Evolutionary conservation across 1,140 invertebrate species (phyloP), one percentile per base, ranked within the genome.

Genomic region (Hyposmocoma kahamanoa): DNA sequence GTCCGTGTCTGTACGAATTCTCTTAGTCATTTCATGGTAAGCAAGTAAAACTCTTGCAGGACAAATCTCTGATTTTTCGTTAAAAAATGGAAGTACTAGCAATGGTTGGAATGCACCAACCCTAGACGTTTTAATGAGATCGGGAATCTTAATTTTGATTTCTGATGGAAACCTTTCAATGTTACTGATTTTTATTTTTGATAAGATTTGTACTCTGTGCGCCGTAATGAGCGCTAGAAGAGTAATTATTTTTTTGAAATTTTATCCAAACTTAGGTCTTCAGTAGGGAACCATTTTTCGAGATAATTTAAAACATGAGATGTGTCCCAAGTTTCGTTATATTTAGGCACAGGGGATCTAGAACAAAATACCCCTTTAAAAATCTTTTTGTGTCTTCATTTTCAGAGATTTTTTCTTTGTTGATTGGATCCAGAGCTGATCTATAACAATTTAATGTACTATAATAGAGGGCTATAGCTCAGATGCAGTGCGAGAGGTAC

Each of bases 321-420:
- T 11, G 50, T 48, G 20, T 62, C 59, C 62, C 62, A 62, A 11
- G 56, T 62, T 3, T 18, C 13, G 28, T 56, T 47, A 44, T 65
- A 65, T 21, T 44, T 54, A 15, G 49, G 45, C 15, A 34, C 36
- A 0, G 47, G 9, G 8, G 59, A 48, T 13, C 62, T 30, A 21
- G 21, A 2, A 22, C 56, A 53, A 11, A 22, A 47, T 18, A 59
- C 30, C 4, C 59, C 52, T 53, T 62, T 62, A 36, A 47, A 41
- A 62, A 65, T 18, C 54, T 42, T 42, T 43, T 54, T 9, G 62
- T 47, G 21, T 15, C 21, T 9, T 44, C 30, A 28, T 64, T 50
- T 34, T 50, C 20, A 0, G 44, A 49, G 1, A 64, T 13, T 22
- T 46, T 30, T 0, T 20, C 20, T 0, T 34, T 47, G 17, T 42